A percentile compares a stretch with the other conserved stretches of the same genome.
Conservation (phyloP, 2,888 invertebrate species). For the Pandemis heparana region DNA sequence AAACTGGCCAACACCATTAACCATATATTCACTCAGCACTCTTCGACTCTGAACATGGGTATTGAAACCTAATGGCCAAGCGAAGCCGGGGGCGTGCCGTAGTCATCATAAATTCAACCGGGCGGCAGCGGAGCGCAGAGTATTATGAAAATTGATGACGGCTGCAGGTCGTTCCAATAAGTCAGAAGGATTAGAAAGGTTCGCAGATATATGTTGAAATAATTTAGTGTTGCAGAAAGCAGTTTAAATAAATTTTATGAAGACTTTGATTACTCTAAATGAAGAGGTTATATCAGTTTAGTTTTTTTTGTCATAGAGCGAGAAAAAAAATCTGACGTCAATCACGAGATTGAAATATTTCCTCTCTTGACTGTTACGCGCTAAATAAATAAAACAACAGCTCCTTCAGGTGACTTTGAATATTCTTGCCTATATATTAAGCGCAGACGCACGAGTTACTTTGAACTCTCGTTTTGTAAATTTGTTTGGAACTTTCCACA, state of each 20-base stretch:
- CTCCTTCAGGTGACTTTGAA: conserved; percentile 29
- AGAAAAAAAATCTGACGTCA: too few species aligned
- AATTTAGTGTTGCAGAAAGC: background rate
- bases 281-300: too few species aligned
- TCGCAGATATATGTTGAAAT: background rate
- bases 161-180: conserved; percentile 53
- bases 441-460: conserved; percentile 41
- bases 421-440: conserved; percentile 33
- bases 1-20: background rate
- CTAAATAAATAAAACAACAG: conserved; percentile 7
- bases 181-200: conserved; percentile 46
- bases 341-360: background rate
- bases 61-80: conserved; percentile 38
- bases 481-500: conserved; percentile 49
- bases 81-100: conserved; percentile 28
- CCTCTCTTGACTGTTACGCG: background rate
- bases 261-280: background rate
- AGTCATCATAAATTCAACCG: conserved; percentile 45
- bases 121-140: conserved; percentile 44
- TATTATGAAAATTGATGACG: conserved; percentile 54
- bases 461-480: conserved; percentile 45
- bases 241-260: background rate
- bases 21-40: conserved; percentile 4
- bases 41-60: conserved; percentile 21
- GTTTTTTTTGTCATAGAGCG: too few species aligned